Percentiles rank a stretch among this genome's conserved stretches.
Conservation (phyloP, 2,113 vertebrate species). For the Podilymbus podiceps region DNA sequence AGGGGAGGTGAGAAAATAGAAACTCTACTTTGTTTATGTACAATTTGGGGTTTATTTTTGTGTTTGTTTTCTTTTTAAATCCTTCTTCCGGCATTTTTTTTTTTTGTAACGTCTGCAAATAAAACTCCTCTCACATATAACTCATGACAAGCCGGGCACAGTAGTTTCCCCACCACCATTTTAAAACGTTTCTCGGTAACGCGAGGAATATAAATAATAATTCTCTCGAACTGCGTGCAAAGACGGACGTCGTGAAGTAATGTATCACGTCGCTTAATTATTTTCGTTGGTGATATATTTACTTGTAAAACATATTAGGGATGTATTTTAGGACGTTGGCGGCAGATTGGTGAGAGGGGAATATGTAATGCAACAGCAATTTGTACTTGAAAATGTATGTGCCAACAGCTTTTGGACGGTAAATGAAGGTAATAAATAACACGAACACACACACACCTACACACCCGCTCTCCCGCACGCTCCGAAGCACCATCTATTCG, state of each 20-base stretch:
- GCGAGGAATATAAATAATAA: background rate
- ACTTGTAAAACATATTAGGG: constrained; percentile 13
- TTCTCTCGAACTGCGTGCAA: background rate
- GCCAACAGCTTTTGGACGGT: constrained; percentile 56
- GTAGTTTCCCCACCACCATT: background rate
- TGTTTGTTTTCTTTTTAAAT: background rate
- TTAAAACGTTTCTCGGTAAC: background rate
- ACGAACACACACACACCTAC: background rate
- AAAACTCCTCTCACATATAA: background rate
- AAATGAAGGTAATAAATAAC: constrained; percentile 66
- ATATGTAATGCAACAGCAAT: constrained; percentile 49
- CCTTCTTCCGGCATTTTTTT: background rate
- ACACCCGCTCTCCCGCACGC: background rate
- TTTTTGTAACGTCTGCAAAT: background rate
- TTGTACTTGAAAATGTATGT: constrained; percentile 64
- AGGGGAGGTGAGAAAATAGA: background rate
- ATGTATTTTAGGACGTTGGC: constrained; percentile 24
- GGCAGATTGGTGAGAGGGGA: constrained; percentile 25
- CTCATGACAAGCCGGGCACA: background rate
- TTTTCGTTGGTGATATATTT: constrained; percentile 37
- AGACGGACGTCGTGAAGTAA: background rate
- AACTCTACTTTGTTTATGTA: background rate
- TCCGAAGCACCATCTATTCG: background rate
- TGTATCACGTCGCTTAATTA: background rate
- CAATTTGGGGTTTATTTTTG: background rate